These are phyloP conservation scores for Bos taurus DNA, from an alignment of 2,113 vertebrate species.

Conservation along the genomic window DNA sequence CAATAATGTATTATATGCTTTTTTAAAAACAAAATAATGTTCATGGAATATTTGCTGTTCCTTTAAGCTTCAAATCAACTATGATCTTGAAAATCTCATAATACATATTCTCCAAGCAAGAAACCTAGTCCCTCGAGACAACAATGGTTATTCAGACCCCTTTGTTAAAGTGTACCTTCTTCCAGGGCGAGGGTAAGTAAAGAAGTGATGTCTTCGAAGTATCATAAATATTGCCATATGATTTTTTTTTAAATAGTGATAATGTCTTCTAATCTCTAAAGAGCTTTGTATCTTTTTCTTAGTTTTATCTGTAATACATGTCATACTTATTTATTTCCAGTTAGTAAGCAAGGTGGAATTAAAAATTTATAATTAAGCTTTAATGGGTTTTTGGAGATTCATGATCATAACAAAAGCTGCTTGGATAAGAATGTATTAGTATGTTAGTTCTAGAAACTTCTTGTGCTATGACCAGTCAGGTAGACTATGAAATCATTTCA, in stretches of 20 bases:
- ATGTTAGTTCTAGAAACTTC: background rate
- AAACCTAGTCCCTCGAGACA: conserved; percentile 93
- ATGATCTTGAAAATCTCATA: conserved; percentile 97
- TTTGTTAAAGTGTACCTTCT: conserved; percentile 99
- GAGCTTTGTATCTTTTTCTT: background rate
- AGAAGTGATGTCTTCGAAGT: background rate
- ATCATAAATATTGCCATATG: background rate
- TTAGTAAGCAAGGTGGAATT: background rate
- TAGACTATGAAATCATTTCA: background rate
- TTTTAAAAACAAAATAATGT: background rate
- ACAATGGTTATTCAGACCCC: conserved; percentile 97
- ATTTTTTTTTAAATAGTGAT: background rate
- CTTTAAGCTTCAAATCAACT: conserved; percentile 96
- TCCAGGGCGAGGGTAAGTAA: conserved; percentile 96
- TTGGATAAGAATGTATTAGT: background rate
- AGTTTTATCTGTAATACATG: background rate
- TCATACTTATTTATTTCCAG: background rate
- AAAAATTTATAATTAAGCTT: background rate
- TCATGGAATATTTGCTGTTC: conserved; percentile 56
- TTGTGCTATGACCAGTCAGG: background rate
- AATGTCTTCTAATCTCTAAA: background rate
- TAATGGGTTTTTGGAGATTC: background rate
- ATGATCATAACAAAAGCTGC: background rate
- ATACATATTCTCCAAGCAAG: conserved; percentile 98
- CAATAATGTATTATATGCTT: background rate